Base-by-base conservation (phyloP, 2,888 invertebrate species). In the Camponotus fellah region DNA sequence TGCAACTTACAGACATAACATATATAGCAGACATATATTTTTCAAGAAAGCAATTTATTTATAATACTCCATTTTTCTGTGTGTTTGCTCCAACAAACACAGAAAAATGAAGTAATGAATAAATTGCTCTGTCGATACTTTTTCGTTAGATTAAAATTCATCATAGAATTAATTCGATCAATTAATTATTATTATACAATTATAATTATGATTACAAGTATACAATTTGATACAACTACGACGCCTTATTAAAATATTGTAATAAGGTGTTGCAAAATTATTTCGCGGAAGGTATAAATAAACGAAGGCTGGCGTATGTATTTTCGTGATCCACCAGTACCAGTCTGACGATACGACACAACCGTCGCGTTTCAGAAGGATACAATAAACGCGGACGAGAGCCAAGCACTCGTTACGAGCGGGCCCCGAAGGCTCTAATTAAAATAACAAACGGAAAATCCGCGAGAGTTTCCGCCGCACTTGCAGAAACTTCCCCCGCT, bases 371-470 rank as follows among this genome's bases (percentile, higher is more conserved):
- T 80, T 77, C 64, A 77, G 83, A 80, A 77, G 74, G 83, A 84
- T 84, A 82, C 86, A 69, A 75, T 85, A 84, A 86, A 86, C 85
- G 88, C 85, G 82, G 89, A 68, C 84, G 60, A 60, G 79, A 87
- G 77, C 69, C 80, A 82, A 75, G 76, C 83, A 84, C 90, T 90
- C 90, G 90, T 90, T 90, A 90, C 88, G 89, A 88, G 88, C 87
- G 79, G 88, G 72, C 85, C 92, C 92, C 88, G 91, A 92, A 93
- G 94, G 93, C 92, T 93, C 92, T 92, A 94, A 94, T 94, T 94
- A 94, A 94, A 94, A 93, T 93, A 94, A 94, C 91, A 94, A 93
- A 93, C 92, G 93, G 88, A 91, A 88, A 89, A 90, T 89, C 86
- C 74, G 80, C 83, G 86, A 86, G 85, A 84, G 85, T 90, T 91